A percentile compares a stretch with the other conserved stretches of the same genome.
phyloP scores from a whole-genome alignment of 2,888 invertebrate species.

The Boloria selene region DNA sequence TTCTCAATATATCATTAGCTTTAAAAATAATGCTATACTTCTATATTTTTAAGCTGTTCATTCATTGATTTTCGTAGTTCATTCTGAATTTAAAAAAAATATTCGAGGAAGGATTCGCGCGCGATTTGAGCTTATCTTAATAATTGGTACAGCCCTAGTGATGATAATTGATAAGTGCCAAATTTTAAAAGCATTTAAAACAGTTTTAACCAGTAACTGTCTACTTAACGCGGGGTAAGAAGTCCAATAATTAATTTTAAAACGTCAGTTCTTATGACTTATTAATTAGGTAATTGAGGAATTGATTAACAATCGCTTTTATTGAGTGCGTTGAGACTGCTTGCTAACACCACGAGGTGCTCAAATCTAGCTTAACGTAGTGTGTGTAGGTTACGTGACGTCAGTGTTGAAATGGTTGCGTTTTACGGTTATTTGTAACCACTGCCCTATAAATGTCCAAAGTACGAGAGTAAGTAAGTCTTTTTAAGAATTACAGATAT shows the following conservation, averaged over 20 bases:
- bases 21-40: neutral
- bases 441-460: too few relatives aligned
- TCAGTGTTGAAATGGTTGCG: constrained; percentile 11
- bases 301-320: constrained; percentile 37
- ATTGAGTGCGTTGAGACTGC: constrained; percentile 40
- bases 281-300: constrained; percentile 34
- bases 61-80: constrained; percentile 11
- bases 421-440: neutral
- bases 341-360: constrained; percentile 40
- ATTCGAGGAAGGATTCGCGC: neutral
- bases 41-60: constrained; percentile 6
- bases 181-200: constrained; percentile 30
- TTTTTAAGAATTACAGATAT: too few relatives aligned
- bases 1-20: constrained; percentile 4
- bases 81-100: constrained; percentile 13
- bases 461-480: too few relatives aligned
- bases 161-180: constrained; percentile 35
- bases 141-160: constrained; percentile 11
- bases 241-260: constrained; percentile 10
- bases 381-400: constrained; percentile 15
- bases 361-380: constrained; percentile 23
- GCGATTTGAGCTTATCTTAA: constrained; percentile 35
- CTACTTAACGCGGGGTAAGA: constrained; percentile 25
- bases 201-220: constrained; percentile 20
- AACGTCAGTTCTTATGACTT: constrained; percentile 20